Base-by-base conservation (phyloP, 2,797 vertebrate genomes). In the Poeciliopsis gracilis region DNA sequence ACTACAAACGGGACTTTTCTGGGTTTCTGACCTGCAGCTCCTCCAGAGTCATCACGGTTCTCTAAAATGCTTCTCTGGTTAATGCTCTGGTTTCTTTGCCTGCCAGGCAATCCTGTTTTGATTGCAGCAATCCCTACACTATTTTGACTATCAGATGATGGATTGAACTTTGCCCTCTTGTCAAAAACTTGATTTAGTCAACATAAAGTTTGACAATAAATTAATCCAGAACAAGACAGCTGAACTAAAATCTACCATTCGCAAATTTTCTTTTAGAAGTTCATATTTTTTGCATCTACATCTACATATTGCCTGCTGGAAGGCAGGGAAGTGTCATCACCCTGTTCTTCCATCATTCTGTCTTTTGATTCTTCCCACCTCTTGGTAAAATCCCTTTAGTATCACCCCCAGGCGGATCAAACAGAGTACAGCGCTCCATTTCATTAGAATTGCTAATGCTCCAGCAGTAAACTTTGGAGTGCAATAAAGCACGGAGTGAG, bases 381-480 rank as follows among this genome's bases (percentile, higher is more conserved):
- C 87, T 89, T 51, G 18, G 82, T 81, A 86, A 87, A 88, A 86
- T 63, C 82, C 82, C 79, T 85, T 86, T 72, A 75, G 66, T 83
- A 90, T 91, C 85, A 41, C 86, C 88, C 81, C 77, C 75, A 30
- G 67, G 72, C 55, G 77, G 73, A 89, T 93, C 90, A 90, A 85
- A 91, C 83, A 70, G 80, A 84, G 84, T 87, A 87, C 88, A 81
- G 78, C 33, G 55, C 91, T 86, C 77, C 77, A 46, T 82, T 70
- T 84, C 79, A 91, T 93, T 93, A 91, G 90, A 94, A 90, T 90
- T 93, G 93, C 91, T 91, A 94, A 94, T 94, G 81, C 75, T 76
- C 77, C 16, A 5, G 45, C 80, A 67, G 84, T 90, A 86, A 91
- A 88, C 82, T 82, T 76, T 79, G 75, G 49, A 77, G 83, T 63